A percentile compares a stretch with the other conserved stretches of the same genome.
Conservation (phyloP, 2,888 invertebrate species). For the Lamellibrachia satsuma region DNA sequence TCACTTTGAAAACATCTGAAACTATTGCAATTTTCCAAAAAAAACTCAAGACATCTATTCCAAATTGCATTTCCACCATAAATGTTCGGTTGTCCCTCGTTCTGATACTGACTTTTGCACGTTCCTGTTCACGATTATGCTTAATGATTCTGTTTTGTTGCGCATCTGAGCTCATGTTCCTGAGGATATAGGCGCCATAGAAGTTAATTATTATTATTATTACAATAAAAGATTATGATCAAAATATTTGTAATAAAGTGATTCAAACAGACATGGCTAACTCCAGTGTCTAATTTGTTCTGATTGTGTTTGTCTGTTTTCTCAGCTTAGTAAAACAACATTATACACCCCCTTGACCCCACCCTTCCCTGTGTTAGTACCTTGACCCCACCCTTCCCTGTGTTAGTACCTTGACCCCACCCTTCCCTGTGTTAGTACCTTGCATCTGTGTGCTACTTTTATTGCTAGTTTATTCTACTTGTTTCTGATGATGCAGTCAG, state of each 20-base stretch:
- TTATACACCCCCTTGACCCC: not conserved
- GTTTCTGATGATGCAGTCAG: not conserved
- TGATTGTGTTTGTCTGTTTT: not conserved
- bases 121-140: too few species aligned
- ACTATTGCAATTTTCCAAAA: too few species aligned
- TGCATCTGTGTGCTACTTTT: not conserved
- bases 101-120: too few species aligned
- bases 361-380: not conserved
- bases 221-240: not conserved
- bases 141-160: too few species aligned
- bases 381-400: not conserved
- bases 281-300: not conserved
- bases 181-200: too few species aligned
- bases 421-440: not conserved
- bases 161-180: too few species aligned
- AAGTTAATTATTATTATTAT: not conserved
- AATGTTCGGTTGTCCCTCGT: too few species aligned
- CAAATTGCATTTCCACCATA: too few species aligned
- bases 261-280: not conserved
- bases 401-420: not conserved
- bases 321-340: not conserved
- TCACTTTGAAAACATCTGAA: too few species aligned
- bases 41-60: too few species aligned
- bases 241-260: not conserved
- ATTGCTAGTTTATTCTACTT: not conserved